phyloP scores from a whole-genome alignment of 2,797 vertebrate species.

The Gadopsis bispinosus region DNA sequence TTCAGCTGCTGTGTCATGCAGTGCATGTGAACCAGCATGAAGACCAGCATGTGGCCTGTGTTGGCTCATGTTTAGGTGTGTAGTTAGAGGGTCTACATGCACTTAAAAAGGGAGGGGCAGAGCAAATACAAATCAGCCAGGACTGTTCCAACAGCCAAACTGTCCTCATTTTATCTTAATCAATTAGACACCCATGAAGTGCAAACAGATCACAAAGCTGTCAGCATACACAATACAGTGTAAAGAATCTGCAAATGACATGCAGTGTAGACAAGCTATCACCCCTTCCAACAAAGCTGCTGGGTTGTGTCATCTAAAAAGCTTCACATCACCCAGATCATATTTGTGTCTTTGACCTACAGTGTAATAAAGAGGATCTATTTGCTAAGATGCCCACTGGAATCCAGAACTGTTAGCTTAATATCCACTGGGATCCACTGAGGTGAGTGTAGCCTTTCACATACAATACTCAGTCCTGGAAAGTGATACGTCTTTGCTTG shows the following conservation, averaged over 20 bases:
- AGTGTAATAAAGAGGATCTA: conserved; percentile 71
- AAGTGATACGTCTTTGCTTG: conserved; percentile 72
- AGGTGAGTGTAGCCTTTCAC: conserved; percentile 78
- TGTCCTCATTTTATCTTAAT: conserved; percentile 80
- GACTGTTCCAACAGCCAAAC: conserved; percentile 75
- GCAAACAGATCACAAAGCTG: conserved; percentile 78
- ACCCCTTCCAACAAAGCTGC: conserved; percentile 56
- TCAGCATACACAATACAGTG: conserved; percentile 72
- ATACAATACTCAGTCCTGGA: conserved; percentile 65
- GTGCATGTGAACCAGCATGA: conserved; percentile 82
- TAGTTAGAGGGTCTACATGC: conserved; percentile 72
- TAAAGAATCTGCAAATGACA: conserved; percentile 74
- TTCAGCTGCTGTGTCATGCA: conserved; percentile 79
- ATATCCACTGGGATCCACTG: conserved; percentile 77
- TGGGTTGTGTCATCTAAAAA: conserved; percentile 53
- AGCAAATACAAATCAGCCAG: conserved; percentile 77
- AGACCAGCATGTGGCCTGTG: conserved; percentile 81
- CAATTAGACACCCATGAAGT: conserved; percentile 79
- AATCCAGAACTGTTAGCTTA: conserved; percentile 72
- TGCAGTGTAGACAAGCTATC: conserved; percentile 65
- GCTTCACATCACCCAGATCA: conserved; percentile 62
- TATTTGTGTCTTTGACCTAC: conserved; percentile 71
- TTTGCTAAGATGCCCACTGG: conserved; percentile 72
- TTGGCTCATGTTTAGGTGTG: conserved; percentile 84
- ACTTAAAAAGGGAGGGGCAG: conserved; percentile 73